Percentiles rank a stretch among this genome's conserved stretches.
phyloP scores from a whole-genome alignment of 2,888 invertebrate genomes.

The Keiferia lycopersicella region DNA sequence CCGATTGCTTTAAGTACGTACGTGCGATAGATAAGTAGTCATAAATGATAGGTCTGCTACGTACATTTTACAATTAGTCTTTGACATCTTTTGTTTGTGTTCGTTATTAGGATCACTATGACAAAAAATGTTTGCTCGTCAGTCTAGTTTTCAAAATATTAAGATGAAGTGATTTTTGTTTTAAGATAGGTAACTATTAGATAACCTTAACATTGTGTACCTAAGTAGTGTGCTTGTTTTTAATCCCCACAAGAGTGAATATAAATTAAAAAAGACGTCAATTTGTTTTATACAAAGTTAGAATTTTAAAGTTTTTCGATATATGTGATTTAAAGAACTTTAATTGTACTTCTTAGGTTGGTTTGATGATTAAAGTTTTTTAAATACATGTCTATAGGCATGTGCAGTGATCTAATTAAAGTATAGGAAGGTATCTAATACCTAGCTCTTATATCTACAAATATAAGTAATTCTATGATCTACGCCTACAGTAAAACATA shows the following conservation, averaged over 20 bases:
- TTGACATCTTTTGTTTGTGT: conserved; percentile 1
- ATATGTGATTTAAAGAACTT: too few relatives aligned
- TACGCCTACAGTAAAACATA: too few relatives aligned
- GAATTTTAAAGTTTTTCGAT: too few relatives aligned
- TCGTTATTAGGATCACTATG: conserved; percentile 22
- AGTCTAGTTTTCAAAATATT: neutral
- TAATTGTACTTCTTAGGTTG: too few relatives aligned
- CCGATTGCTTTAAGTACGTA: too few relatives aligned
- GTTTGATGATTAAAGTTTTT: too few relatives aligned
- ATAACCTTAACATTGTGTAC: neutral
- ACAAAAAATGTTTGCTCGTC: conserved; percentile 13
- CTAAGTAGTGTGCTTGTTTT: neutral
- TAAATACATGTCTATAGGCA: too few relatives aligned
- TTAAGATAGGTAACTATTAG: neutral
- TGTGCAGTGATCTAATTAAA: too few relatives aligned
- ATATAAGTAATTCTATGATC: too few relatives aligned
- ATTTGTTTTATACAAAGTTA: too few relatives aligned
- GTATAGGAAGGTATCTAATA: too few relatives aligned
- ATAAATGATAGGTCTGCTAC: neutral
- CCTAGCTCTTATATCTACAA: too few relatives aligned
- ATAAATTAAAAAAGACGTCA: neutral
- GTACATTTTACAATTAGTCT: neutral
- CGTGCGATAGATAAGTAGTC: neutral
- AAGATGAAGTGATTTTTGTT: neutral
- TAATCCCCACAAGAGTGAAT: neutral